Evolutionary conservation across 2,113 vertebrate species (phyloP), one percentile per base, ranked within the genome.

Genomic region (Neodon shergylaensis): DNA sequence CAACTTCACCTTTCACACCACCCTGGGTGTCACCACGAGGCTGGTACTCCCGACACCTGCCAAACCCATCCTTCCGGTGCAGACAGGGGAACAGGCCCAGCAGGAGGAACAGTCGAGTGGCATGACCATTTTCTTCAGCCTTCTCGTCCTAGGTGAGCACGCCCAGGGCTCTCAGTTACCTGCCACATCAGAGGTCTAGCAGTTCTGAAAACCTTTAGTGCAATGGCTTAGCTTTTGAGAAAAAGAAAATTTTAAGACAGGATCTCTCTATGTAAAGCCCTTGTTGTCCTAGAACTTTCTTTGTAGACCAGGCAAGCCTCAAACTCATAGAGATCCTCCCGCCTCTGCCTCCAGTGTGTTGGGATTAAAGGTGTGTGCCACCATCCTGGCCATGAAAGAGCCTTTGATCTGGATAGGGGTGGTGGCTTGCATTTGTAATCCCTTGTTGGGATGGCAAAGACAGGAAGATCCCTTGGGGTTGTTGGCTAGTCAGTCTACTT

Each of bases 31-130:
- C 94, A 98, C 99, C 0, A 98, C 99, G 1, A 99, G 99, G 24
- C 7, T 98, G n/a, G 98, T 98, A 78, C 98, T 99, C 7, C 99
- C 99, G 0, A 99, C 99, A 0, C 98, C 98, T 42, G 98, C 98
- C 79, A 99, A 99, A 83, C 99, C 99, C 66, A 99, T 99, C 96
- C 98, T 99, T 11, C 99, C 99, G 0, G 99, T 99, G 47, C 99
- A 99, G 98, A 99, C 99, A 0, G 99, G 99, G 44, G 99, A 99
- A 91, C 99, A 99, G 95, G 99, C 99, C 2, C 99, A 99, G 98
- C 99, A 99, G 92, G 99, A 99, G 98, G 99, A 99, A 65, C 99
- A 99, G 97, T 99, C 99, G 0, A 99, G 99, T 2, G 99, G 99
- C 96, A 99, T 99, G 99, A 99, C 99, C 0, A 99, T 99, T 83